Evolutionary conservation across 92 coral and sea anemone species (phyloP).

Genomic region (Montipora capitata): DNA sequence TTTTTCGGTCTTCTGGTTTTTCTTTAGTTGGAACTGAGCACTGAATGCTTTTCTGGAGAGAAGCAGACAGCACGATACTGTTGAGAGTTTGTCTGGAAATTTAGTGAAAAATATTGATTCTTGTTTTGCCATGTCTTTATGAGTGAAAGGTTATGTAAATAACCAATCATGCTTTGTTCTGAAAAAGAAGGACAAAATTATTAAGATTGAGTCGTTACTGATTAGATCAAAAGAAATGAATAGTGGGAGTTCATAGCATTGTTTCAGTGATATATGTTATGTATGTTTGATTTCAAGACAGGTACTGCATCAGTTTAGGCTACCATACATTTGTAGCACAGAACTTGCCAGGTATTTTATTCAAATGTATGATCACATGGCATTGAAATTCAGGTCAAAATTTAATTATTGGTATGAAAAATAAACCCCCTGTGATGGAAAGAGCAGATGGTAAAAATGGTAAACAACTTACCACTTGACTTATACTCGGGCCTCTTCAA

Average conservation of each 20-base stretch:
- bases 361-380: conserved; percentile 44
- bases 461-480: conserved; percentile 56
- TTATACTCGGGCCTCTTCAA: conserved; percentile 49
- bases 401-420: conserved; percentile 47
- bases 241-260: conserved; percentile 25
- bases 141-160: conserved; percentile 70
- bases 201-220: conserved; percentile 33
- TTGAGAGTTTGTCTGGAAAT: conserved; percentile 50
- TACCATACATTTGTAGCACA: not conserved
- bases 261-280: conserved; percentile 19
- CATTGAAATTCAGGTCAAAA: conserved; percentile 27
- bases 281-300: conserved; percentile 40
- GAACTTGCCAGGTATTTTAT: conserved; percentile 23
- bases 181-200: conserved; percentile 34
- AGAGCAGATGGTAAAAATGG: conserved; percentile 37
- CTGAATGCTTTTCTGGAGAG: conserved; percentile 78
- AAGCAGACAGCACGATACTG: conserved; percentile 69
- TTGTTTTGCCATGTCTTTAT: conserved; percentile 66
- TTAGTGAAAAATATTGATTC: conserved; percentile 68
- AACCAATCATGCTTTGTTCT: conserved; percentile 60
- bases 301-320: not conserved
- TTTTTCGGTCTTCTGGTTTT: conserved; percentile 47
- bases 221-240: conserved; percentile 51
- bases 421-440: conserved; percentile 12
- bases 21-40: conserved; percentile 68